Evolutionary conservation across 2,113 vertebrate species (phyloP).

Genomic region (Pholis gunnellus): DNA sequence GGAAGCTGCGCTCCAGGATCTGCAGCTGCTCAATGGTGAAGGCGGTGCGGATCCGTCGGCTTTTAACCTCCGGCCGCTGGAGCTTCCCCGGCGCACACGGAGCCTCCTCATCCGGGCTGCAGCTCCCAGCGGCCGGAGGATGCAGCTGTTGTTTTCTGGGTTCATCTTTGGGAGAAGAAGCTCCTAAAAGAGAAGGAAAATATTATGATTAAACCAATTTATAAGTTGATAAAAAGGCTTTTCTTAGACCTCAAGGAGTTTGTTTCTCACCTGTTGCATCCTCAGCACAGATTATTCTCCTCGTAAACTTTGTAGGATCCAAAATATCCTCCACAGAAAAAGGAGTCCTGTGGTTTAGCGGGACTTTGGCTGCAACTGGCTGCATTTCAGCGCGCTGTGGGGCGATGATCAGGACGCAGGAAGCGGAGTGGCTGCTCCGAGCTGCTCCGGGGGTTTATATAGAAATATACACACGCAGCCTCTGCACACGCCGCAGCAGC

Average conservation of each 20-base stretch:
- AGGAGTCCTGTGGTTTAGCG: conserved; percentile 49
- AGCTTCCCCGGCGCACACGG: background rate
- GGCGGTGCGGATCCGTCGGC: conserved; percentile 81
- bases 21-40: conserved; percentile 83
- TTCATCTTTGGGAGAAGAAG: background rate
- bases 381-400: conserved; percentile 52
- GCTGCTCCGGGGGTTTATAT: conserved; percentile 15
- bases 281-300: background rate
- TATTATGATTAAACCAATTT: background rate
- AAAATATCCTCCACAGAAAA: conserved; percentile 84
- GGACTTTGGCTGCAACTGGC: conserved; percentile 42
- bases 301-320: conserved; percentile 78
- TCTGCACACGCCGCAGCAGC: conserved; percentile 37
- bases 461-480: background rate
- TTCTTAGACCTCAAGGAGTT: background rate
- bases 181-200: conserved; percentile 10
- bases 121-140: background rate
- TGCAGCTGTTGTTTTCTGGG: background rate
- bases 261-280: conserved; percentile 56
- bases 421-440: background rate
- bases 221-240: background rate
- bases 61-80: conserved; percentile 34
- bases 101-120: background rate
- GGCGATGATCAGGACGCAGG: background rate
- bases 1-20: conserved; percentile 82